phyloP scores from a whole-genome alignment of 1,140 invertebrate species.

The Oedothorax gibbosus region DNA sequence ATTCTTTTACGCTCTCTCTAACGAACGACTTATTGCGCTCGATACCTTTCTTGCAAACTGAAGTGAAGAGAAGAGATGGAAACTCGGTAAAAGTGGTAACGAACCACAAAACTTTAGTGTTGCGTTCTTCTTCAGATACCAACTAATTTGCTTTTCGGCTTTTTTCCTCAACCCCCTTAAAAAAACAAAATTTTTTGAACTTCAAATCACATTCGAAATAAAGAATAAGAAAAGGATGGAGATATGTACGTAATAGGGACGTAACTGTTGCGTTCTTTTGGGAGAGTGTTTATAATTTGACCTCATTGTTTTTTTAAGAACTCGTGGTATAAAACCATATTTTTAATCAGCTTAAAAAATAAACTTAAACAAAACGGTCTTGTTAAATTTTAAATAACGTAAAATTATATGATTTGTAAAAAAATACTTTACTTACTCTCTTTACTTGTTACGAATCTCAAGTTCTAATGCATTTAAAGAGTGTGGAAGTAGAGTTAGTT shows the following conservation, averaged over 20 bases:
- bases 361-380: too few relatives aligned
- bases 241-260: slow-evolving; percentile 2
- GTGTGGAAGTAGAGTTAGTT: too few relatives aligned
- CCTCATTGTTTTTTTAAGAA: too few relatives aligned
- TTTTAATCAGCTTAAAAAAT: too few relatives aligned
- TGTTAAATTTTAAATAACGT: too few relatives aligned
- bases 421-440: too few relatives aligned
- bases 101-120: slow-evolving; percentile 49
- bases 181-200: slow-evolving; percentile 15
- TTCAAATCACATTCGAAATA: slow-evolving; percentile 48
- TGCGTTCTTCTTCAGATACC: neutral
- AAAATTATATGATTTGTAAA: too few relatives aligned
- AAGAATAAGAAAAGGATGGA: neutral
- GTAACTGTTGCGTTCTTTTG: neutral
- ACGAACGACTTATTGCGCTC: slow-evolving; percentile 33
- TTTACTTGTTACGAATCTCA: too few relatives aligned
- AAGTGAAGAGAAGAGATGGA: neutral
- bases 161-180: slow-evolving; percentile 21
- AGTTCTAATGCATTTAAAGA: too few relatives aligned
- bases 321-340: too few relatives aligned
- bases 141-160: slow-evolving; percentile 45
- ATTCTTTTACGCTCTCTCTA: slow-evolving; percentile 18
- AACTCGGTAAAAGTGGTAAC: slow-evolving; percentile 27
- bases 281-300: too few relatives aligned
- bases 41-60: neutral